Evolutionary conservation across 2,113 vertebrate genomes (phyloP).

Genomic region (Notarius lentiginosus): DNA sequence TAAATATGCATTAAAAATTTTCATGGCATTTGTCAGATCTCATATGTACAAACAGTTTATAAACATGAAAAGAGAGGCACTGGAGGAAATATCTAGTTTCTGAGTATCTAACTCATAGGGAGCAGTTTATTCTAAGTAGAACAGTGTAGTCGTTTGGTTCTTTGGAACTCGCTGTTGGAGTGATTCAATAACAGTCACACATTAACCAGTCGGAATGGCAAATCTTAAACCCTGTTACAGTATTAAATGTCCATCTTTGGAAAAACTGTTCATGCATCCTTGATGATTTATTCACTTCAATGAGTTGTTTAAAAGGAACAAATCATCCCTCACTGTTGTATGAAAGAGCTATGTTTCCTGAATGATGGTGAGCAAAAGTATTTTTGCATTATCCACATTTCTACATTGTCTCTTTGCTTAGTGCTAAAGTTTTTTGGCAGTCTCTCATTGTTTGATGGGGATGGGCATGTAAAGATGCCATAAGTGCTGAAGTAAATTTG

Average conservation of each 20-base stretch:
- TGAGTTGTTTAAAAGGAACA: neutral
- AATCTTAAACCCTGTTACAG: neutral
- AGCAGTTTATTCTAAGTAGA: neutral
- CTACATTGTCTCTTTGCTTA: neutral
- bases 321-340: neutral
- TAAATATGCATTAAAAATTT: constrained; percentile 35
- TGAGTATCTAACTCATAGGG: neutral
- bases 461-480: neutral
- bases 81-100: neutral
- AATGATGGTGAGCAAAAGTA: neutral
- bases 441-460: neutral
- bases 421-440: constrained; percentile 13
- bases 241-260: neutral
- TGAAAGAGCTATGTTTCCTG: neutral
- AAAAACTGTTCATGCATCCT: neutral
- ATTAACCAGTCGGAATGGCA: neutral
- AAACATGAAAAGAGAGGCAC: constrained; percentile 18
- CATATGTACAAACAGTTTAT: constrained; percentile 40
- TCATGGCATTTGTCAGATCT: constrained; percentile 41
- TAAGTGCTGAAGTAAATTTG: constrained; percentile 43
- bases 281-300: neutral
- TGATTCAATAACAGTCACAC: neutral
- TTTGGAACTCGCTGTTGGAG: neutral
- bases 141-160: neutral
- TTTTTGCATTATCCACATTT: neutral